Percentiles rank a stretch among this genome's conserved stretches.
Conservation (phyloP, 2,888 invertebrate genomes). For the Agonopterix arenella region DNA sequence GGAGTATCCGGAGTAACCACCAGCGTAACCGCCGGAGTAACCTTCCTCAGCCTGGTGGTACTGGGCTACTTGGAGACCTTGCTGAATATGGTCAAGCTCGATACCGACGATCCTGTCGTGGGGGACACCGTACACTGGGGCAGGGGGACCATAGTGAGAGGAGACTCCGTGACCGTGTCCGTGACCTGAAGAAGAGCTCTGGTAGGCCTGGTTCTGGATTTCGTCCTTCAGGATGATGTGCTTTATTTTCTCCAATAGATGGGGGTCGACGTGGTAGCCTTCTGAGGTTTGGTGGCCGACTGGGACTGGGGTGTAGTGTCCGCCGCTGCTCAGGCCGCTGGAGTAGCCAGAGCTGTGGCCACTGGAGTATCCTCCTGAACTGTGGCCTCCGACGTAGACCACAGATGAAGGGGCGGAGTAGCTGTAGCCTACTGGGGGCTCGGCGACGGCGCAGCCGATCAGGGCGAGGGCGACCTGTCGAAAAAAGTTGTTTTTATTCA, state of each 20-base stretch:
- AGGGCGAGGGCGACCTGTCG: slow-evolving; percentile 82
- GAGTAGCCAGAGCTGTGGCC: slow-evolving; percentile 73
- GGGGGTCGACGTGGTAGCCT: slow-evolving; percentile 88
- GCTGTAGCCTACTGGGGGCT: slow-evolving; percentile 85
- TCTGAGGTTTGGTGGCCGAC: slow-evolving; percentile 87
- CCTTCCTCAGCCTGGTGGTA: slow-evolving; percentile 85
- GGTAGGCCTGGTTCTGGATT: slow-evolving; percentile 71
- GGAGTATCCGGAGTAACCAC: slow-evolving; percentile 27
- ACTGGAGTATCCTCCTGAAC: slow-evolving; percentile 70
- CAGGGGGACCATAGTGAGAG: slow-evolving; percentile 83
- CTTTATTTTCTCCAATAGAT: slow-evolving; percentile 88
- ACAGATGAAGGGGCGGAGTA: slow-evolving; percentile 66
- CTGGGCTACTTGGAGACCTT: slow-evolving; percentile 92
- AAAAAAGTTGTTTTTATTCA: slow-evolving; percentile 7
- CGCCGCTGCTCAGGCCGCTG: slow-evolving; percentile 77
- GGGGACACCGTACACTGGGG: slow-evolving; percentile 82
- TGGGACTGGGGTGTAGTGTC: slow-evolving; percentile 85
- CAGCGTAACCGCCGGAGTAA: slow-evolving; percentile 36
- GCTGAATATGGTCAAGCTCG: slow-evolving; percentile 89
- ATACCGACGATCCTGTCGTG: slow-evolving; percentile 85
- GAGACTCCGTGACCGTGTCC: slow-evolving; percentile 75
- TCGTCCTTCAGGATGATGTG: slow-evolving; percentile 91
- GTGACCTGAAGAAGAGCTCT: slow-evolving; percentile 63
- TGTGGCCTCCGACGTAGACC: slow-evolving; percentile 81
- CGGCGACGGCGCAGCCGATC: slow-evolving; percentile 85